Evolutionary conservation across 2,888 invertebrate species (phyloP), one percentile per base, ranked within the genome.

Genomic region (Dolichopus griseipennis): DNA sequence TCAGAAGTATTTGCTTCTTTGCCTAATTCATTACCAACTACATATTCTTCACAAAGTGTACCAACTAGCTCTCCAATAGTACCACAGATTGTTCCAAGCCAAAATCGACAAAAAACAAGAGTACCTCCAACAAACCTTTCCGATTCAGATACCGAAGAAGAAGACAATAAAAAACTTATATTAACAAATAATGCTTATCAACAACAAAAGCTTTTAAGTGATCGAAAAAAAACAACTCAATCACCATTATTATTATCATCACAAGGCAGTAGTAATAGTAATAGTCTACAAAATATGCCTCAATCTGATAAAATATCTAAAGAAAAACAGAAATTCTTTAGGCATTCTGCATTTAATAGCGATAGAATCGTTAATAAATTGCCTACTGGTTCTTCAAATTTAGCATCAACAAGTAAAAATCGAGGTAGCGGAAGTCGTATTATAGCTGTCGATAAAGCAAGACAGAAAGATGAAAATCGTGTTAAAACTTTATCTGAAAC

Each of bases 301-400:
- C 86, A 87, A 79, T 85, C 88, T 82, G 90, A 90, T 81, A 84
- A 83, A 79, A 91, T 92, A 86, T 91, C 91, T 73, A 90, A 91
- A 83, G 92, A 92, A 84, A 92, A 92, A 82, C 91, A 90, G 83
- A 91, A 91, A 83, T 92, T 92, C 84, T 92, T 92, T 84, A 85
- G 90, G 79, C 86, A 87, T 79, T 90, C 90, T 75, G 90, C 89
- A 68, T 91, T 91, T 80, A 90, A 91, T 80, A 85, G 89, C 71
- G 88, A 75, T 22, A 73, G 76, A 22, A 63, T 74, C 2, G 70
- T 72, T 15, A 75, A 74, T 68, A 63, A 63, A 63, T 33, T 33
- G 6, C 61, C 8, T n/a, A 4, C 37, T 37, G n/a, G 20, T 18
- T 8, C 27, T 27, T 15, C 63, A 8, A 27, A 15, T 63, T 15